phyloP scores from a whole-genome alignment of 2,113 vertebrate species.

The Coregonus clupeaformis region DNA sequence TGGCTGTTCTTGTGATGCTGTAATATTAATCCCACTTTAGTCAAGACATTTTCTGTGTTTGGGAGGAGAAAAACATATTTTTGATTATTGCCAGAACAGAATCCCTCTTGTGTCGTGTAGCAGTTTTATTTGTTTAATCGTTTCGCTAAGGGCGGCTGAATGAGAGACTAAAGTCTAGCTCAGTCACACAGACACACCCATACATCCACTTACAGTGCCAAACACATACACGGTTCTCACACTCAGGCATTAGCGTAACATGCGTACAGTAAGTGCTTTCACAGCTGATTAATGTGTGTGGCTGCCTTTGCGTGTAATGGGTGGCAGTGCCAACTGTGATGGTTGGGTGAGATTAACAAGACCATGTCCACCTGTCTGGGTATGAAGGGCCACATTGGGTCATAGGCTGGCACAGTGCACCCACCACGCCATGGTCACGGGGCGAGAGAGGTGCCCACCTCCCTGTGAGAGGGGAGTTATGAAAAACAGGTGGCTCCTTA shows the following conservation, averaged over 20 bases:
- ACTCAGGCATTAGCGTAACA: slow-evolving; percentile 30
- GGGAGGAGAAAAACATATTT: slow-evolving; percentile 38
- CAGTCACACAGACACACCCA: slow-evolving; percentile 29
- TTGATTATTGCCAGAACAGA: slow-evolving; percentile 57
- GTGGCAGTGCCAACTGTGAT: slow-evolving; percentile 69
- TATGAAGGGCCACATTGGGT: slow-evolving; percentile 77
- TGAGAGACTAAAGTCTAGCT: too few relatives aligned
- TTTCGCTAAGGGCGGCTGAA: slow-evolving; percentile 1
- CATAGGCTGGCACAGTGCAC: slow-evolving; percentile 66
- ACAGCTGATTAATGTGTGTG: slow-evolving; percentile 61
- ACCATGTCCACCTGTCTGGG: slow-evolving; percentile 80
- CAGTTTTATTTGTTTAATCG: slow-evolving; percentile 53
- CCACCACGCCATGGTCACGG: slow-evolving; percentile 38
- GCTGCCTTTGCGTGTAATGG: slow-evolving; percentile 37
- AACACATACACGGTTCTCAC: slow-evolving; percentile 49
- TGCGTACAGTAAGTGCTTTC: slow-evolving; percentile 34
- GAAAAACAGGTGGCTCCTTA: slow-evolving; percentile 74
- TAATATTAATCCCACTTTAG: slow-evolving; percentile 78
- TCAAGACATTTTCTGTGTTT: slow-evolving; percentile 60
- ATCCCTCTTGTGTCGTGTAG: slow-evolving; percentile 40
- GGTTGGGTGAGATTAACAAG: slow-evolving; percentile 73
- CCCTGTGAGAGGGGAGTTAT: slow-evolving; percentile 63
- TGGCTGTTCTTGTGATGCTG: slow-evolving; percentile 72
- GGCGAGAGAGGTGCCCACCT: slow-evolving; percentile 66
- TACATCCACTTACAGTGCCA: slow-evolving; percentile 38